These are phyloP conservation scores for Nephila pilipes DNA, from an alignment of 1,140 invertebrate genomes.

Conservation along the genomic window DNA sequence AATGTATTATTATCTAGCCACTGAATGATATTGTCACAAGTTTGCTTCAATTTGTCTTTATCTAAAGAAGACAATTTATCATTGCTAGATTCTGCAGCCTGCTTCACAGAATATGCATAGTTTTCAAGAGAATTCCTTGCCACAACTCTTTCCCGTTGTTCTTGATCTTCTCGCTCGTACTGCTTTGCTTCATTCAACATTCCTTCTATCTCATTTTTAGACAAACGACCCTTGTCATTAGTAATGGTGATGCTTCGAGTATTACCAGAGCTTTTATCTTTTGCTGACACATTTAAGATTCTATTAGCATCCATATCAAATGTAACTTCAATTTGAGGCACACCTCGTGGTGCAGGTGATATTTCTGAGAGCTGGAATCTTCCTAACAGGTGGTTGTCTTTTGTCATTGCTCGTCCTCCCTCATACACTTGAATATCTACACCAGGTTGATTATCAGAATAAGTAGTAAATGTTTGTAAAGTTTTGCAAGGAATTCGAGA, in stretches of 20 bases:
- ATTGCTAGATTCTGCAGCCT: not conserved
- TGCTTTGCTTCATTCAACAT: conserved; percentile 89
- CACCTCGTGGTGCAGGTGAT: conserved; percentile 83
- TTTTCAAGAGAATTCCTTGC: conserved; percentile 14
- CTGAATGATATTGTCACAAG: conserved; percentile 81
- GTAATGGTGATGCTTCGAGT: conserved; percentile 90
- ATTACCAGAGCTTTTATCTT: conserved; percentile 90
- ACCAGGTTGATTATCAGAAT: conserved; percentile 97
- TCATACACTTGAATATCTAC: conserved; percentile 90
- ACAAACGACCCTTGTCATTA: conserved; percentile 83
- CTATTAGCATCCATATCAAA: conserved; percentile 80
- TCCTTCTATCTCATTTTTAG: conserved; percentile 82
- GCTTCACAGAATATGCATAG: conserved; percentile 36
- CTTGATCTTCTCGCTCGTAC: conserved; percentile 84
- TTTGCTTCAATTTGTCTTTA: conserved; percentile 84
- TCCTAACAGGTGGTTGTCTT: conserved; percentile 84
- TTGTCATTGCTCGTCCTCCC: conserved; percentile 84
- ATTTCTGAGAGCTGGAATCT: conserved; percentile 84
- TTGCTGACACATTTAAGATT: conserved; percentile 82
- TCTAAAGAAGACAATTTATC: not conserved
- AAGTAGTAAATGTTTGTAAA: conserved; percentile 92
- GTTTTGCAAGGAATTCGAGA: conserved; percentile 80
- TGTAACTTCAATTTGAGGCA: conserved; percentile 84
- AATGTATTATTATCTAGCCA: conserved; percentile 82
- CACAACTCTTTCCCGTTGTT: conserved; percentile 81